Conservation (phyloP, 2,113 vertebrate genomes). For the Lucifuga dentata region DNA sequence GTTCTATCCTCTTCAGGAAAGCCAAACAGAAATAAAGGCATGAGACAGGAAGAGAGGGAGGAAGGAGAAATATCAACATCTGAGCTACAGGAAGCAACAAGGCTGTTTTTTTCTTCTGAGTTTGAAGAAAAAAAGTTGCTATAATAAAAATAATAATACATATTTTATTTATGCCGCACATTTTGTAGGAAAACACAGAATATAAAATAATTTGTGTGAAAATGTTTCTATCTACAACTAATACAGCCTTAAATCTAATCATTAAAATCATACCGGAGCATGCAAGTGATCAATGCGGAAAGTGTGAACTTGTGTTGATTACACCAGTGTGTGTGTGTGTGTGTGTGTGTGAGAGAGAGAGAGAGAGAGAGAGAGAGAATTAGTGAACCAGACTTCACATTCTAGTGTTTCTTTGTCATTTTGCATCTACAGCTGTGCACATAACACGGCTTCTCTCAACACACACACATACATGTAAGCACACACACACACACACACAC, state of each 20-base stretch:
- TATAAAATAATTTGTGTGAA: too few species aligned
- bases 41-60: neutral
- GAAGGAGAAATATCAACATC: slow-evolving; percentile 4
- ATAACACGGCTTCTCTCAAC: slow-evolving; percentile 26
- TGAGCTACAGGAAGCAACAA: neutral
- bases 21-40: neutral
- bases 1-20: slow-evolving; percentile 4
- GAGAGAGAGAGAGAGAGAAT: too few species aligned
- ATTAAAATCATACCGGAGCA: too few species aligned
- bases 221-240: too few species aligned
- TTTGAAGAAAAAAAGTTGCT: neutral
- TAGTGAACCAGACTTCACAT: slow-evolving; percentile 3
- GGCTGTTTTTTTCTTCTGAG: neutral
- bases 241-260: too few species aligned
- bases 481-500: neutral
- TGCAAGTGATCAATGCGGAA: too few species aligned
- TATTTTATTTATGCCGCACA: too few species aligned
- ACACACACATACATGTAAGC: neutral
- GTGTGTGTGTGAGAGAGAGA: too few species aligned
- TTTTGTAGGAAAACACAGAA: too few species aligned
- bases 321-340: neutral
- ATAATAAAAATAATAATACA: neutral
- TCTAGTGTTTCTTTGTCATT: slow-evolving; percentile 20
- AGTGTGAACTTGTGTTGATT: neutral
- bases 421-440: slow-evolving; percentile 59